These are phyloP conservation scores for Villa cingulata DNA, from an alignment of 2,888 invertebrate genomes.

Conservation along the genomic window DNA sequence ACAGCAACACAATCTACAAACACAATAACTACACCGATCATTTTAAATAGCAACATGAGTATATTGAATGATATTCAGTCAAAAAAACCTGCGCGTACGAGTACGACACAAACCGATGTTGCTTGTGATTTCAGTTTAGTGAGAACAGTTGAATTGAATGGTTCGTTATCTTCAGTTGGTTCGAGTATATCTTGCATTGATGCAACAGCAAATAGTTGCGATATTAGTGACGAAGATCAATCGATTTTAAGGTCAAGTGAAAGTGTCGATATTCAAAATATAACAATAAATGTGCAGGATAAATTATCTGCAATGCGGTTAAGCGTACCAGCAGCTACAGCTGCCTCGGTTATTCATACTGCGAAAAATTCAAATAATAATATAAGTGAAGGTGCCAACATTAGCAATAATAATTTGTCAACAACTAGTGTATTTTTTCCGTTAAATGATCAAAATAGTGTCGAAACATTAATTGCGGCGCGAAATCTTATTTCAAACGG, in stretches of 20 bases:
- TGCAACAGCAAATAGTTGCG: background rate
- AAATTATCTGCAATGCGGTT: slow-evolving; percentile 27
- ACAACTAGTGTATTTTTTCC: slow-evolving; percentile 21
- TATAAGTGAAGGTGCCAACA: slow-evolving; percentile 1
- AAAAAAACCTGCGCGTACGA: slow-evolving; percentile 1
- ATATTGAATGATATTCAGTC: background rate
- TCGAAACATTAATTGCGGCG: background rate
- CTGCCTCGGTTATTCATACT: slow-evolving; percentile 4
- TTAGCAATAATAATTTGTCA: background rate
- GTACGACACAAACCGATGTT: slow-evolving; percentile 7
- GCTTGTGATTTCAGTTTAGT: slow-evolving; percentile 7
- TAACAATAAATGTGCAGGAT: slow-evolving; percentile 10
- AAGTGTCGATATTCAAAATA: slow-evolving; percentile 8
- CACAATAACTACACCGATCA: no score
- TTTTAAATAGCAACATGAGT: background rate
- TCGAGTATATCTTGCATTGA: slow-evolving; percentile 11
- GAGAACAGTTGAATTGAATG: slow-evolving; percentile 9
- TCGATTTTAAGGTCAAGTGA: slow-evolving; percentile 5
- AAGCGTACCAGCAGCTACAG: slow-evolving; percentile 26
- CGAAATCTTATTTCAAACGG: slow-evolving; percentile 4
- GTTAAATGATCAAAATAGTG: background rate
- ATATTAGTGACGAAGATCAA: background rate
- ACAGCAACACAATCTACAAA: no score
- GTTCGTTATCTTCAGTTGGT: slow-evolving; percentile 9
- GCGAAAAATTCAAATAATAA: slow-evolving; percentile 3